Evolutionary conservation across 2,113 vertebrate genomes (phyloP).

Genomic region (Eulemur macaco): DNA sequence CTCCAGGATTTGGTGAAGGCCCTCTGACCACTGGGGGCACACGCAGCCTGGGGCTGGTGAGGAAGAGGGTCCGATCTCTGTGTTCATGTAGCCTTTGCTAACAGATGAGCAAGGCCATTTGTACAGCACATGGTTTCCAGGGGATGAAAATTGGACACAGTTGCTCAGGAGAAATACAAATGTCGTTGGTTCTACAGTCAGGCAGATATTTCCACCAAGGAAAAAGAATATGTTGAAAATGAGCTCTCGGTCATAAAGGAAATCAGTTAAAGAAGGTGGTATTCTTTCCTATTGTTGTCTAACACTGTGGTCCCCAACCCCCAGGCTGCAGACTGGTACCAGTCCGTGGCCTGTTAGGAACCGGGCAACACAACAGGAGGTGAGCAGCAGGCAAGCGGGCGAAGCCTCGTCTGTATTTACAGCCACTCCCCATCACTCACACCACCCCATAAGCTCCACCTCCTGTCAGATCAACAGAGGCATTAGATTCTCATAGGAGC

Average conservation of each 20-base stretch:
- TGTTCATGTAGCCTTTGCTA: background rate
- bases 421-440: too few species aligned
- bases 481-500: too few species aligned
- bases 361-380: too few species aligned
- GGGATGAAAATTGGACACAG: background rate
- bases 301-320: too few species aligned
- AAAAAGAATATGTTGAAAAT: background rate
- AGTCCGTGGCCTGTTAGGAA: too few species aligned
- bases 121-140: background rate
- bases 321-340: too few species aligned
- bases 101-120: background rate
- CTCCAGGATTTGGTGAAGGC: background rate
- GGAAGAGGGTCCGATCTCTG: background rate
- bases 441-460: too few species aligned
- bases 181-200: background rate
- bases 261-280: background rate
- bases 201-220: background rate
- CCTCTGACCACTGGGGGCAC: background rate
- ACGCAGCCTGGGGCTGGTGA: background rate
- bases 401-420: too few species aligned
- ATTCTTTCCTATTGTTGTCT: background rate
- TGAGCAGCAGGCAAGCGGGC: too few species aligned
- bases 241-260: background rate
- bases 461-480: too few species aligned
- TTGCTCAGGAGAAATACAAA: background rate